Base-by-base conservation (phyloP, 2,797 vertebrate species). In the Chaunax sp. region DNA sequence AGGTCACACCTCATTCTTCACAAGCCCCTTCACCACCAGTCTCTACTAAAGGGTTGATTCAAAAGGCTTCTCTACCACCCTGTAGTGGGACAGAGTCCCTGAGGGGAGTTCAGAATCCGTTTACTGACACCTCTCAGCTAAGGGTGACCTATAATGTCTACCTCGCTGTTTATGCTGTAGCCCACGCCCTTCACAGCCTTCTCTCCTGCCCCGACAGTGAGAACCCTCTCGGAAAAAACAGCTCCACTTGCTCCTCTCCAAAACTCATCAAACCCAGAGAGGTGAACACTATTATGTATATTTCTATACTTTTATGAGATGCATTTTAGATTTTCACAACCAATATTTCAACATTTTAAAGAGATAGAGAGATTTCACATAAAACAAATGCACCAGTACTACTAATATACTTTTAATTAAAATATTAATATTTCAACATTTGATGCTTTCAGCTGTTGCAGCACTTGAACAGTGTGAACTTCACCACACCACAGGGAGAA, bases 121-220 rank as follows among this genome's bases (percentile, higher is more conserved):
- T 93, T 54, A 92, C 87, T 22, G 90, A 93, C 66, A 87, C 84
- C 16, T 89, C 90, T 37, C 84, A 90, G 52, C 69, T 93, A 14
- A 81, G 90, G 45, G 85, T 90, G 35, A 75, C 89, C 10, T 91
- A 94, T 64, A 94, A 92, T 28, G 82, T 93, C 10, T 94, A 94
- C 65, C 81, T 93, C 26, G 92, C 93, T 58, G 91, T 91, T 75
- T 93, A 94, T 64, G 92, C 89, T 23, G 91, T 81, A 43, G 93
- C 92, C 12, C 83, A 94, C 28, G 88, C 91, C 19, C 79, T 93
- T 23, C 93, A 93, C 70, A 90, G 77, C 38, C 80, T 93, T 25
- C 82, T 92, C 35, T 76, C 67, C 14, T 94, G 92, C 69, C 62
- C 82, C 8, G 12, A 76, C 16, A 51, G 16, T 28, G 66, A 78